Base-by-base conservation (phyloP, 2,888 invertebrate species). In the Ecliptopera silaceata region DNA sequence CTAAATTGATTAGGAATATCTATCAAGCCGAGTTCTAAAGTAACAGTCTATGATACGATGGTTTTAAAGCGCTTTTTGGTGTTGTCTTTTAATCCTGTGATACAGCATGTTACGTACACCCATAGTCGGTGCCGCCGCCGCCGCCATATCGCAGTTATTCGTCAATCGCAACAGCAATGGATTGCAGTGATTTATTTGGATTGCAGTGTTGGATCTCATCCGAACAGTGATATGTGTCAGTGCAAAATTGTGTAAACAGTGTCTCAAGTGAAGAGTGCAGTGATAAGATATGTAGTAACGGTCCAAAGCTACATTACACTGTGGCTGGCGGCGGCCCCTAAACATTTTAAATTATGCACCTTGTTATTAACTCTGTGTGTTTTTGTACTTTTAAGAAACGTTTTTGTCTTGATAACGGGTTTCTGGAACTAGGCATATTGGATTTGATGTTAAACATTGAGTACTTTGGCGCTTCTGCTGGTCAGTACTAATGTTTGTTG, bases 121-220 rank as follows among this genome's bases (percentile, higher is more conserved):
- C 43, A 54, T 50, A 39, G 52, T 49, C 54, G 61, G 65, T 85
- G 88, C 89, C 89, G 88, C 88, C 87, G 86, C 87, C 86, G 80
- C 82, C 81, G 36, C 36, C 34, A 3, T 36, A 70, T 72, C 65
- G 68, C 77, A 78, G 75, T 79, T 78, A 77, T 44, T 51, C 59
- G 38, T 55, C 52, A 61, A 38, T 50, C 59, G 34, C 56, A 53
- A 56, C 61, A 63, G 72, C 75, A 65, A 87, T 80, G 90, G 90
- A 91, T 91, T 90, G 90, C 90, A 91, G 90, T 91, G 90, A 77
- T 77, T 77, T 65, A 75, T 70, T 82, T 82, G 90, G 90, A 91
- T 91, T 90, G 90, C 90, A 91, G 91, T 91, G 90, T 82, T 84
- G 84, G 80, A 74, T 78, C 50, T 48, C 59, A 61, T 70, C 71